Evolutionary conservation across 2,113 vertebrate genomes (phyloP).

Genomic region (Hystrix cristata): DNA sequence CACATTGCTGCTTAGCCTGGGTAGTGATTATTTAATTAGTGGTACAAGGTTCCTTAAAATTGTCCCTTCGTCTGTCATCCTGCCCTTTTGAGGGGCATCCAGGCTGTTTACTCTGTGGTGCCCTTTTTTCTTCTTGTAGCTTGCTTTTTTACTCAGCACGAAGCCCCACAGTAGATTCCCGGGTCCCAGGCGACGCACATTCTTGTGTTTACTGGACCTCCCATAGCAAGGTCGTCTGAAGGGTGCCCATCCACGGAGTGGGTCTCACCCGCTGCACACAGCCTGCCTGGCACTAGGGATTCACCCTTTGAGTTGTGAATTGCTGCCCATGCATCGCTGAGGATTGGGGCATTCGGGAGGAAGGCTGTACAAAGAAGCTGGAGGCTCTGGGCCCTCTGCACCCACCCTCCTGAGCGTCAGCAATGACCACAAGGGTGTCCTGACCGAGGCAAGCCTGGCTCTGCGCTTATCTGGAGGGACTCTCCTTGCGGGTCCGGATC

Average conservation of each 20-base stretch:
- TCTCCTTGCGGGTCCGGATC: neutral
- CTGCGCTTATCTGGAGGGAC: neutral
- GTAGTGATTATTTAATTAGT: accelerated
- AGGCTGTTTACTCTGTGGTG: accelerated
- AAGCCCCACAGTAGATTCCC: neutral
- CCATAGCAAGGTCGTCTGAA: accelerated
- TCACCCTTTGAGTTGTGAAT: accelerated
- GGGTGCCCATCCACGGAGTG: accelerated
- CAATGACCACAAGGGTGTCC: neutral
- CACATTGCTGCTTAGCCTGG: accelerated
- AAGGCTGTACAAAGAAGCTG: neutral
- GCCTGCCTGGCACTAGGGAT: neutral
- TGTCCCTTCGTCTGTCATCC: neutral
- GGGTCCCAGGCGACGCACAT: accelerated
- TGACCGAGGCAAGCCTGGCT: neutral
- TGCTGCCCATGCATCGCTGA: accelerated
- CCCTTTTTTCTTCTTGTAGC: neutral
- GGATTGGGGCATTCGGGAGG: neutral
- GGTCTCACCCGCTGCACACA: accelerated
- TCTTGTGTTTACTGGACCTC: neutral
- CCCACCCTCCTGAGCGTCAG: accelerated
- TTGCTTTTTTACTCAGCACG: neutral
- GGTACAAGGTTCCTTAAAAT: neutral
- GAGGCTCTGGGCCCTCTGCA: neutral
- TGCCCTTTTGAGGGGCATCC: no score